A percentile compares a stretch with the other conserved stretches of the same genome.
Conservation (phyloP, 2,113 vertebrate species). For the Anseranas semipalmata region DNA sequence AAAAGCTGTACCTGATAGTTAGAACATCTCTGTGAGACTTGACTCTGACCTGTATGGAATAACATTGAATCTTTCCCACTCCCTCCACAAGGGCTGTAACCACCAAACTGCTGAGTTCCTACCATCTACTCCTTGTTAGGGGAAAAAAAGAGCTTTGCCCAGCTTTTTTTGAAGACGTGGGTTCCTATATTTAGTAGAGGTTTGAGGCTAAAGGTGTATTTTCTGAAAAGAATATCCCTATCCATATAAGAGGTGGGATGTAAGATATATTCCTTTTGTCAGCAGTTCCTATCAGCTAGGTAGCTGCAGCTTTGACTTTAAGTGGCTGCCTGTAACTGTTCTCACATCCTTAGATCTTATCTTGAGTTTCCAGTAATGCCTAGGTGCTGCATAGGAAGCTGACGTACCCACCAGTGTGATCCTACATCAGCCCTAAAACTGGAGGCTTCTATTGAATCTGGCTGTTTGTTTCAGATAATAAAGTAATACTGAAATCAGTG, state of each 20-base stretch:
- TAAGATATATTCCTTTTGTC: background rate
- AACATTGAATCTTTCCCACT: background rate
- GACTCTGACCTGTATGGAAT: background rate
- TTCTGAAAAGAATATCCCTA: background rate
- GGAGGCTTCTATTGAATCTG: background rate
- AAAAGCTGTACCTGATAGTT: background rate
- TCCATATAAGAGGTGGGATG: background rate
- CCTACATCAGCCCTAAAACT: background rate
- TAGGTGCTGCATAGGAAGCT: background rate
- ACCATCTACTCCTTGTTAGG: background rate
- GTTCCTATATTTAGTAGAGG: background rate
- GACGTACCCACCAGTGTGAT: background rate
- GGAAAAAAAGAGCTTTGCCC: background rate
- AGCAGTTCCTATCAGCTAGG: background rate
- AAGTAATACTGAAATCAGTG: background rate
- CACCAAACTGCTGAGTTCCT: background rate
- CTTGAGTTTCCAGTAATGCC: background rate
- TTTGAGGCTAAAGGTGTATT: background rate
- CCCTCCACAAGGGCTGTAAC: background rate
- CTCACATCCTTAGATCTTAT: background rate
- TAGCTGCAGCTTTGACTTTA: background rate
- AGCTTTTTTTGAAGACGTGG: background rate
- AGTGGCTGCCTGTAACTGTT: background rate
- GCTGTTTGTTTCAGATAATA: background rate
- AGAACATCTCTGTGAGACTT: background rate